A percentile compares a stretch with the other conserved stretches of the same genome.
Evolutionary conservation across 2,888 invertebrate genomes (phyloP).

Genomic region (Dynastes grantii): DNA sequence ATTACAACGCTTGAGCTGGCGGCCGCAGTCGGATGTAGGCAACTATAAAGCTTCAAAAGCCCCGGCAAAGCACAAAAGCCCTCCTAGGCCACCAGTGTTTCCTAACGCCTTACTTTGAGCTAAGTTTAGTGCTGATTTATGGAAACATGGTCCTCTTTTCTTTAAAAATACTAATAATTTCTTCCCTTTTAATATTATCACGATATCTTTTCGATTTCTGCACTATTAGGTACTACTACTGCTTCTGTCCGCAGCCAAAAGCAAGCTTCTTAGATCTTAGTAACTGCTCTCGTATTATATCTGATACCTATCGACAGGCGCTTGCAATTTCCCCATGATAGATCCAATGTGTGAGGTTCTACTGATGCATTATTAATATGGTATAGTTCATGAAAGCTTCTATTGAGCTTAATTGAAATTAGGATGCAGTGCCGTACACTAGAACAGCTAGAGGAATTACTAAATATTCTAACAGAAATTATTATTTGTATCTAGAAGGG

Average conservation of each 20-base stretch:
- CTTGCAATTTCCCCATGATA: background rate
- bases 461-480: no score
- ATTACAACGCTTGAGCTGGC: slow-evolving; percentile 61
- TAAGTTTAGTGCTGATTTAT: slow-evolving; percentile 66
- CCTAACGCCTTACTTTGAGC: slow-evolving; percentile 63
- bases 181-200: slow-evolving; percentile 3
- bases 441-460: no score
- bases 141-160: slow-evolving; percentile 59
- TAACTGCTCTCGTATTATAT: background rate
- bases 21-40: slow-evolving; percentile 62
- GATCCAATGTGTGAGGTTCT: no score
- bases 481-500: no score
- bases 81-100: slow-evolving; percentile 63
- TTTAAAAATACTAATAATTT: slow-evolving; percentile 30
- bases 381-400: no score
- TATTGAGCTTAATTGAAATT: no score
- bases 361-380: no score
- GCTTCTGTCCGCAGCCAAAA: background rate
- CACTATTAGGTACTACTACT: background rate
- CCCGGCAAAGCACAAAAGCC: slow-evolving; percentile 66
- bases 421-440: no score
- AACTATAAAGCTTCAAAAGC: slow-evolving; percentile 64
- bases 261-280: background rate
- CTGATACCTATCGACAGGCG: background rate
- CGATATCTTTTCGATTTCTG: background rate